phyloP scores from a whole-genome alignment of 2,797 vertebrate genomes.

The Halcyon smyrnensis region DNA sequence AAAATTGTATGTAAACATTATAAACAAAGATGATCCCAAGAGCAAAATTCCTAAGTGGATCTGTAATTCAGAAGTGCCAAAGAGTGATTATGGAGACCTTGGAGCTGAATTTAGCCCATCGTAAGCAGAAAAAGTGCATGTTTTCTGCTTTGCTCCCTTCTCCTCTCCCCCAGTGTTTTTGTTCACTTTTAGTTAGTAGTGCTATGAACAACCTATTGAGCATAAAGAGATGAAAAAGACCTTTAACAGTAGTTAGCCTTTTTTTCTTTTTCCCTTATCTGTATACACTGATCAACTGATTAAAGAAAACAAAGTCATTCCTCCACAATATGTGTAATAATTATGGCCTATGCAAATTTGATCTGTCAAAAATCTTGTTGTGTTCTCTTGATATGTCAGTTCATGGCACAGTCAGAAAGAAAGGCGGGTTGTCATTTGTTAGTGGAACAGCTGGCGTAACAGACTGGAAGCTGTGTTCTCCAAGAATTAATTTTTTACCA shows the following conservation, averaged over 20 bases:
- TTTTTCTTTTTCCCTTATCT: neutral
- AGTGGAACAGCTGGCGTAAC: constrained; percentile 66
- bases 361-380: constrained; percentile 41
- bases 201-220: neutral
- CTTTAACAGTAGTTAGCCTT: neutral
- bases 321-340: neutral
- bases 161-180: neutral
- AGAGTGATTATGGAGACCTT: neutral
- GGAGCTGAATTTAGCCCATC: neutral
- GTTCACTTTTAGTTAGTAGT: neutral
- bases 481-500: constrained; percentile 19
- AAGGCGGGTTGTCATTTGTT: constrained; percentile 46
- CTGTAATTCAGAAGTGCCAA: neutral
- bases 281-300: neutral
- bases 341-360: constrained; percentile 30
- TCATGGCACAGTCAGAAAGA: constrained; percentile 16
- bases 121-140: neutral
- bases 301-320: neutral
- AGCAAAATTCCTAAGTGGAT: neutral
- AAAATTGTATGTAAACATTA: neutral
- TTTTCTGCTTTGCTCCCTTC: neutral
- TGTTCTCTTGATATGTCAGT: neutral
- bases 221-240: neutral
- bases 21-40: neutral
- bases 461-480: constrained; percentile 44